These are phyloP conservation scores for Radopholus similis DNA, from an alignment of 1,140 invertebrate species.

Conservation along the genomic window DNA sequence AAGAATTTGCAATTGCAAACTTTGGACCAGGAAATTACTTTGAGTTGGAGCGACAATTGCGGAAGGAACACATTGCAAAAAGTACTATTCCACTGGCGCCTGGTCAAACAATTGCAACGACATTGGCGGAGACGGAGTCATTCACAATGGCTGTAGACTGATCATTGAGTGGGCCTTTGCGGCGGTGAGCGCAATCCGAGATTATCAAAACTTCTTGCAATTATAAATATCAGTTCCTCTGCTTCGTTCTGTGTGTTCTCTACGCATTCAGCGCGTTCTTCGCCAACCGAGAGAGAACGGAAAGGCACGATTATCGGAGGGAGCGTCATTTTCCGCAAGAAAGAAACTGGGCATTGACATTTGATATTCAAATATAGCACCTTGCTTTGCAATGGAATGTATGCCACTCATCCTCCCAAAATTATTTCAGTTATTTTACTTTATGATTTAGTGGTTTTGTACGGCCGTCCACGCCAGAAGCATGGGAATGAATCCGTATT, in stretches of 20 bases:
- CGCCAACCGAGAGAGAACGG: conserved; percentile 8
- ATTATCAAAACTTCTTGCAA: too few species aligned
- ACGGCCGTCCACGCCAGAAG: background rate
- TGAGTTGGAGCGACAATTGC: background rate
- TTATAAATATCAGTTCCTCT: conserved; percentile 45
- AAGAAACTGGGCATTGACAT: too few species aligned
- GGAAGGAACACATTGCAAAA: background rate
- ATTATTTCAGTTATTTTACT: background rate
- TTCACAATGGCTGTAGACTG: conserved; percentile 57
- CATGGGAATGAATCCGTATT: background rate
- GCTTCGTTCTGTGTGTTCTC: conserved; percentile 37
- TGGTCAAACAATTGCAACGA: conserved; percentile 59
- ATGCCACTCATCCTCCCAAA: background rate
- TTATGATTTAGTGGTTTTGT: background rate
- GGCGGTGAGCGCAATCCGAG: too few species aligned
- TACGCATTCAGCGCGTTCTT: conserved; percentile 42
- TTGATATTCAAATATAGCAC: too few species aligned
- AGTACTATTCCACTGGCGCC: background rate
- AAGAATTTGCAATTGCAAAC: too few species aligned
- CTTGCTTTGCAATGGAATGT: too few species aligned
- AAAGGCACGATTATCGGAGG: too few species aligned
- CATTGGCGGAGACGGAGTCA: conserved; percentile 55
- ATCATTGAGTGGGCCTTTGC: conserved; percentile 60
- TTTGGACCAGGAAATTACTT: too few species aligned
- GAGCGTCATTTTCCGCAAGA: too few species aligned